These are phyloP conservation scores for Aromia moschata DNA, from an alignment of 2,888 invertebrate genomes.

Conservation along the genomic window DNA sequence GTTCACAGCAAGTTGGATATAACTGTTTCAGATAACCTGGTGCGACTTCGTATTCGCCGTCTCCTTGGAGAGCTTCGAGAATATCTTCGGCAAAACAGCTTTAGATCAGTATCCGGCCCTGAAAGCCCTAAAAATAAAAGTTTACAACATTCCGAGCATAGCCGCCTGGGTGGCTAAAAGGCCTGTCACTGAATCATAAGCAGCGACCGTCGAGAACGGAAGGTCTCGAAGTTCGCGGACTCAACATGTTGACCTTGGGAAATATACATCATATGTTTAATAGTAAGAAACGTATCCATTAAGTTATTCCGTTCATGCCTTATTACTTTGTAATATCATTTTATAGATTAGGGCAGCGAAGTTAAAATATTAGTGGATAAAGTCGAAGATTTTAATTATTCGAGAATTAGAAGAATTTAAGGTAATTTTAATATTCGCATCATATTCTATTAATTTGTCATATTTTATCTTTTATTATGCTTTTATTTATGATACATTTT, in stretches of 20 bases:
- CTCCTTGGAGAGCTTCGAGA: constrained; percentile 67
- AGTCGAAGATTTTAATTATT: too few relatives aligned
- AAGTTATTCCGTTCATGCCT: constrained; percentile 18
- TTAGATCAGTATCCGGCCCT: constrained; percentile 66
- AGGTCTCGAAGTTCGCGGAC: neutral
- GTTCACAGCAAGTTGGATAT: too few relatives aligned
- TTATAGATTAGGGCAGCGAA: constrained; percentile 19
- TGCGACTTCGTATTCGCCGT: constrained; percentile 69
- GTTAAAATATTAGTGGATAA: constrained; percentile 11
- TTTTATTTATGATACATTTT: too few relatives aligned
- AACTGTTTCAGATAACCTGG: constrained; percentile 68
- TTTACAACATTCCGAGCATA: constrained; percentile 66
- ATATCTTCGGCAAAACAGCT: constrained; percentile 65
- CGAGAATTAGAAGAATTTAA: too few relatives aligned
- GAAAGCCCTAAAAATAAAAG: constrained; percentile 65
- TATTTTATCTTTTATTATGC: too few relatives aligned
- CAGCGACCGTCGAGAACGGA: neutral
- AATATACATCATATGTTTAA: constrained; percentile 1
- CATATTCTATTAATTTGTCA: too few relatives aligned
- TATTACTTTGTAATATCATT: too few relatives aligned
- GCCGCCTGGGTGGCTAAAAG: constrained; percentile 67
- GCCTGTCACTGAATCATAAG: constrained; percentile 67
- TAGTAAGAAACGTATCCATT: neutral
- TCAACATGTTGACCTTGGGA: constrained; percentile 11
- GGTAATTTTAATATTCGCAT: too few relatives aligned